Base-by-base conservation (phyloP, 1,140 invertebrate species). In the Nixonia krombeini region DNA sequence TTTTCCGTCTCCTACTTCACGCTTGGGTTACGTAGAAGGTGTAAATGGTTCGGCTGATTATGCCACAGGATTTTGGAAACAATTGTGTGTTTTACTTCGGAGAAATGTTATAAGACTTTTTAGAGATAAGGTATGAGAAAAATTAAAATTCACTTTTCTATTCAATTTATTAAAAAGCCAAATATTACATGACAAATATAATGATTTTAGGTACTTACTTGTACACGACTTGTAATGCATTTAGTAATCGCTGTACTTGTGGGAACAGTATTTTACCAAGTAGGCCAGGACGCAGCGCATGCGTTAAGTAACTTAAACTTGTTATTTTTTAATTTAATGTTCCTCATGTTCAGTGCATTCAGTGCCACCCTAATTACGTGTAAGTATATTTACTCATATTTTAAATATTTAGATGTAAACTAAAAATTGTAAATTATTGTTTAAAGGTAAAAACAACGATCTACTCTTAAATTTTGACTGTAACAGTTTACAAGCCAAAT, bases 291-390 rank as follows among this genome's bases (percentile, higher is more conserved):
- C 64, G 93, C 91, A 0, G 86, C 86, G 46, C 88, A 92, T 72
- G 88, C 90, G 0, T 85, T 90, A 50, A 90, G 94, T 71, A 95
- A 93, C 73, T 91, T 90, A 61, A 92, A 91, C 65, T 91, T 91
- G 73, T 83, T 93, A 0, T 95, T 94, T 82, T 95, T 93, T 81
- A 91, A 88, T 44, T 88, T 94, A 44, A 90, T 96, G 87, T 95
- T 95, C 78, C 82, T 95, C 8, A 93, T 94, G 91, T 95, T 93
- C 70, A 94, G 92, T 8, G 92, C 95, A 0, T 93, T 96, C 74
- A 96, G 93, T 79, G 91, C 92, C 2, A 92, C 94, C 9, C 88
- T 94, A n/a, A 87, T 95, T 0, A 93, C 90, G 35, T 96, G 95
- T 96, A 88, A 94, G 92, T 91, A 62, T 25, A 46, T 9, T 25